Conservation (phyloP, 1,140 invertebrate species). For the Pseudachorutes palmiensis region DNA sequence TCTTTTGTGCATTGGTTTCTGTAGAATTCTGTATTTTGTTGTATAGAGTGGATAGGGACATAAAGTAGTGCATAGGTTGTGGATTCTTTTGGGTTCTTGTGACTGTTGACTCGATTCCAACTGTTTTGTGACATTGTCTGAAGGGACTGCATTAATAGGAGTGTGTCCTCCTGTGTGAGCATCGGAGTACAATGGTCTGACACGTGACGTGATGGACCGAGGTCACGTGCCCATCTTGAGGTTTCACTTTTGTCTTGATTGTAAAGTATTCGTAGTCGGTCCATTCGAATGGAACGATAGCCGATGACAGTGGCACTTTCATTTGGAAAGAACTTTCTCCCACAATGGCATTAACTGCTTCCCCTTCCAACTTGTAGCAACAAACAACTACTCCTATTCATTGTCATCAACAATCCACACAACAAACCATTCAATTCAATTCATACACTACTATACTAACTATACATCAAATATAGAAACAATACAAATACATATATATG, state of each 20-base stretch:
- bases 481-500: no score
- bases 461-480: no score
- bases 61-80: no score
- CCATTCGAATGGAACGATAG: not conserved
- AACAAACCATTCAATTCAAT: no score
- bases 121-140: not conserved
- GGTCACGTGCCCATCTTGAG: conserved; percentile 28
- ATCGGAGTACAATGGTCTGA: conserved; percentile 21
- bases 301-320: not conserved
- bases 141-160: not conserved
- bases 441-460: no score
- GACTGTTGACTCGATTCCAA: not conserved
- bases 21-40: no score
- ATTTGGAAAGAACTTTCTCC: no score
- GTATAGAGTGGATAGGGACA: no score
- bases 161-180: not conserved
- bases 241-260: not conserved
- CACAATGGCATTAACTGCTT: not conserved
- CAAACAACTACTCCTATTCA: not conserved
- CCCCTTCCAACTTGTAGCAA: not conserved
- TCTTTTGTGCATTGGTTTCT: no score
- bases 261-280: not conserved
- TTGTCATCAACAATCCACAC: not conserved
- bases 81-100: no score
- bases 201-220: conserved; percentile 32